Percentiles rank a stretch among this genome's conserved stretches.
phyloP scores from a whole-genome alignment of 2,113 vertebrate genomes.

The Dicentrarchus labrax region DNA sequence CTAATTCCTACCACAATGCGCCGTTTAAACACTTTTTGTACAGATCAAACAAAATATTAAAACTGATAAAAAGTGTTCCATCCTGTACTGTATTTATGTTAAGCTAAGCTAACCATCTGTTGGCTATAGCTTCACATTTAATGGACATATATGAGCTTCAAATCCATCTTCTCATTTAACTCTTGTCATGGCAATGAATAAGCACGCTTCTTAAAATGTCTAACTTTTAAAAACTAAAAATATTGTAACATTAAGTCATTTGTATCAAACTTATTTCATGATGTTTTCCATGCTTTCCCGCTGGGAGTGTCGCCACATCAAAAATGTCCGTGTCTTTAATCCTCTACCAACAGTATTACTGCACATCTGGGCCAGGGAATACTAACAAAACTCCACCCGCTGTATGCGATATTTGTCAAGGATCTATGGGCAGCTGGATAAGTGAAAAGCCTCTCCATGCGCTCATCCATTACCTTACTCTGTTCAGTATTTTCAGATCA shows the following conservation, averaged over 20 bases:
- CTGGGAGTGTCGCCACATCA: constrained; percentile 6
- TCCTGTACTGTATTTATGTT: neutral
- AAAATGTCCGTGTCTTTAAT: constrained; percentile 31
- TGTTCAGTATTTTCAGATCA: constrained; percentile 53
- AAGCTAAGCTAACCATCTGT: neutral
- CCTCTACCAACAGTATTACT: neutral
- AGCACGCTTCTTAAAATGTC: too few species aligned
- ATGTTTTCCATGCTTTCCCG: neutral
- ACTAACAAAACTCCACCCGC: neutral
- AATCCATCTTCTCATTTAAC: too few species aligned
- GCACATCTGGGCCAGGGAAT: constrained; percentile 26
- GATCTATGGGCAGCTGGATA: neutral
- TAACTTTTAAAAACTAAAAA: neutral
- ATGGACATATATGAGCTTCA: neutral
- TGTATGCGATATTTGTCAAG: constrained; percentile 5
- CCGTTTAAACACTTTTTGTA: neutral
- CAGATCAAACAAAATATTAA: neutral
- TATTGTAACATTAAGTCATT: neutral
- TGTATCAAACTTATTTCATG: neutral
- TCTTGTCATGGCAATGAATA: neutral
- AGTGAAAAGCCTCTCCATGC: neutral
- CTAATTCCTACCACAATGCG: neutral
- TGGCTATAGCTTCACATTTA: neutral
- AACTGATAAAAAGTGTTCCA: too few species aligned
- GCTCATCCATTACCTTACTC: constrained; percentile 28